Base-by-base conservation (phyloP, 1,140 invertebrate species). In the Choristoneura fumiferana region DNA sequence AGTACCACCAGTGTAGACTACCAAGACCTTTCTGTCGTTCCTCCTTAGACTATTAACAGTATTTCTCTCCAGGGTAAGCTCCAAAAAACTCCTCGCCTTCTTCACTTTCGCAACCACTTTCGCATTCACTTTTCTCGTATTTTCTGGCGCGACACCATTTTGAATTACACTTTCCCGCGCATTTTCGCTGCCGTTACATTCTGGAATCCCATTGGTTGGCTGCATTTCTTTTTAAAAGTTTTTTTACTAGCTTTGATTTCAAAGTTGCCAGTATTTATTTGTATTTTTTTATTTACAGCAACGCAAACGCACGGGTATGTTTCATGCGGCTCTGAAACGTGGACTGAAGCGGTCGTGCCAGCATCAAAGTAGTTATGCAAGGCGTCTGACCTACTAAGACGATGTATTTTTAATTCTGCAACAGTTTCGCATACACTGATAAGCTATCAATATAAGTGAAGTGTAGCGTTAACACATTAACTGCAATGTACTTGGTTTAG, bases 1-100 rank as follows among this genome's bases (percentile, higher is more conserved):
- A 0, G 96, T 97, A 9, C 96, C 96, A 4, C 96, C 96, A 0
- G 95, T 97, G 63, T 96, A 97, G 1, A 97, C 87, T 13, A 97
- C 95, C 9, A 96, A 86, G 2, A 97, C 94, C 60, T 89, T 86
- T 10, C 90, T 89, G 63, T 93, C 92, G 61, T 72, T 80, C 9
- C 55, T 65, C 5, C 71, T 67, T 0, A 74, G 29, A 54, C 57
- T 67, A 55, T 76, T 73, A 15, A 76, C 68, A 22, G 73, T 67
- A 59, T 64, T 74, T 13, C 62, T 65, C 52, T 61, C 71, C 14
- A 53, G 1, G 0, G 57, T 39, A 13, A 81, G 56, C 36, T 82
- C 77, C 56, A 77, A 60, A 59, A 77, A 78, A 72, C 78, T 81
- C 38, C 73, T 71, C 0, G 75, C 61, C 40, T 74, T 81, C 56